Conservation (phyloP, 2,113 vertebrate genomes). For the Rhynchopsitta pachyrhyncha region DNA sequence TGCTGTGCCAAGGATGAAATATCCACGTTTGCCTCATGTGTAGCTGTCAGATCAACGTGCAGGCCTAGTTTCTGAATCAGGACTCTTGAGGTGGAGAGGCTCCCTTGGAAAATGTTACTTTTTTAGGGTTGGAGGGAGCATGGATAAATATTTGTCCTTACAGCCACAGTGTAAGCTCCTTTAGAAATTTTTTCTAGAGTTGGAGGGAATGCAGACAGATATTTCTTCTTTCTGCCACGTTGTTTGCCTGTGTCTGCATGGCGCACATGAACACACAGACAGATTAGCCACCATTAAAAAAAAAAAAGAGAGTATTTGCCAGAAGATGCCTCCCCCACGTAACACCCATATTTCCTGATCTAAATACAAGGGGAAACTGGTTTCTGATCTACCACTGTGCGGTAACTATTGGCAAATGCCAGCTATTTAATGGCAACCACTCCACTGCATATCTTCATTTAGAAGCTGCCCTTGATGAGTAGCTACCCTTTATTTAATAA, state of each 20-base stretch:
- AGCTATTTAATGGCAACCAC: conserved; percentile 9
- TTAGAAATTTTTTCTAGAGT: neutral
- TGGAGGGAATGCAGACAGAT: neutral
- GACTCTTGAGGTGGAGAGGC: neutral
- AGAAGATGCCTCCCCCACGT: conserved; percentile 9
- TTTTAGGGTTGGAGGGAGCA: neutral
- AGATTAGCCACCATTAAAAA: neutral
- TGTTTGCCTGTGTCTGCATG: neutral
- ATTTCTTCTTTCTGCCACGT: neutral
- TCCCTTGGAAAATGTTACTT: neutral
- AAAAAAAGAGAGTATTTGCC: neutral
- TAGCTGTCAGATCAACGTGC: conserved; percentile 45
- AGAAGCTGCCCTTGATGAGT: conserved; percentile 41
- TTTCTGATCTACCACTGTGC: conserved; percentile 8
- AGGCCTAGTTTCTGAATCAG: neutral
- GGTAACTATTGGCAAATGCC: conserved; percentile 45
- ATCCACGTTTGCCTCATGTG: conserved; percentile 39
- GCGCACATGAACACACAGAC: neutral
- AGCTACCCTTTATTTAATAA: conserved; percentile 31
- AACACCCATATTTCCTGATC: conserved; percentile 19
- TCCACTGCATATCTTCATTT: conserved; percentile 27
- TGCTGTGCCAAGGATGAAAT: conserved; percentile 68
- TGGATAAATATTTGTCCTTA: neutral
- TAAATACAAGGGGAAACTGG: conserved; percentile 30
- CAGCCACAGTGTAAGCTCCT: neutral